Evolutionary conservation across 2,797 vertebrate species (phyloP).

Genomic region (Neomorphus geoffroyi): DNA sequence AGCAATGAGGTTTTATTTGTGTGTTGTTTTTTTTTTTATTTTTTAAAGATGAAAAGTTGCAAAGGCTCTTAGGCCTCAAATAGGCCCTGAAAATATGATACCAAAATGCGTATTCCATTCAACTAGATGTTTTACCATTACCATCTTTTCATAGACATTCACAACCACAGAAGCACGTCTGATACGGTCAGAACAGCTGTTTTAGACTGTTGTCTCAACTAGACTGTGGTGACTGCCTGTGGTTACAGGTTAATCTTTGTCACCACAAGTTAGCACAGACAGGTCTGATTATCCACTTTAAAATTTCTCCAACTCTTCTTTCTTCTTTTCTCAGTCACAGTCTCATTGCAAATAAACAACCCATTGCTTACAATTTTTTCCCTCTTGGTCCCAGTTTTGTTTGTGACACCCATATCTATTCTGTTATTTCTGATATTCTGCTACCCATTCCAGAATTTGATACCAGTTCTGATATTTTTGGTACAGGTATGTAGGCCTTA

Average conservation of each 20-base stretch:
- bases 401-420: neutral
- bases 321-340: neutral
- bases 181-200: neutral
- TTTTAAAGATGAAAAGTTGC: neutral
- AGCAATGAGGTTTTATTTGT: neutral
- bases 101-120: neutral
- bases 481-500: neutral
- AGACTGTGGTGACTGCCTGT: too few species aligned
- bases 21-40: neutral
- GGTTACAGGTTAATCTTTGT: too few species aligned
- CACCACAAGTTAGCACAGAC: neutral
- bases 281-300: neutral
- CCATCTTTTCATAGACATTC: neutral
- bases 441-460: neutral
- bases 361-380: accelerated
- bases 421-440: neutral
- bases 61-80: neutral
- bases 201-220: neutral
- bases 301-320: neutral
- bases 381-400: neutral
- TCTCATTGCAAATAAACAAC: neutral
- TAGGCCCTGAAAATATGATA: neutral
- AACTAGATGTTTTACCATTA: neutral
- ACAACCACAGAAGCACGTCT: neutral
- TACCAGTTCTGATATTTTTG: neutral